phyloP scores from a whole-genome alignment of 1,140 invertebrate species.

The Pygmarrhopalites habei region DNA sequence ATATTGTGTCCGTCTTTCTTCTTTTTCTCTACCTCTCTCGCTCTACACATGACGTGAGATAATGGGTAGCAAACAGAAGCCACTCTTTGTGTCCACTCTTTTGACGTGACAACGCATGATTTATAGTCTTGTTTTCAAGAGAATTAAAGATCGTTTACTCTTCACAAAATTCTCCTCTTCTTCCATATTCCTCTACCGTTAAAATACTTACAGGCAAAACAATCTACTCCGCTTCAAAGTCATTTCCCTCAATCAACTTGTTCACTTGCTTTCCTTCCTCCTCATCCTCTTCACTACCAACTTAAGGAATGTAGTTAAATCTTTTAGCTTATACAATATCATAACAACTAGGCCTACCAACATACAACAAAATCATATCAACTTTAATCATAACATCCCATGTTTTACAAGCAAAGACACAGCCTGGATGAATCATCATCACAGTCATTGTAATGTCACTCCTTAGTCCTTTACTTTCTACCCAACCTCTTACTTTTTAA shows the following conservation, averaged over 20 bases:
- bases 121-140: constrained; percentile 34
- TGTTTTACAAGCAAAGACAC: too few species aligned
- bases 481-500: too few species aligned
- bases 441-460: too few species aligned
- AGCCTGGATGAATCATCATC: too few species aligned
- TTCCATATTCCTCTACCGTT: too few species aligned
- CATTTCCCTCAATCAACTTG: not conserved
- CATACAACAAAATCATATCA: too few species aligned
- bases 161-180: not conserved
- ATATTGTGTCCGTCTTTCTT: constrained; percentile 1
- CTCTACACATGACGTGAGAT: constrained; percentile 6
- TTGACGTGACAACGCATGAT: constrained; percentile 25
- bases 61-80: constrained; percentile 24
- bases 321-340: too few species aligned
- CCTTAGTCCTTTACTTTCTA: too few species aligned
- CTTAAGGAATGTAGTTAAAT: not conserved
- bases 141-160: constrained; percentile 22
- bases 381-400: too few species aligned
- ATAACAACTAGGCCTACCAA: too few species aligned
- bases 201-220: not conserved
- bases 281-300: not conserved
- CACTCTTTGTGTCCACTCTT: constrained; percentile 15
- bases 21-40: not conserved
- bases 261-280: not conserved
- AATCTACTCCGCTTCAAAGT: not conserved